Percentiles rank a stretch among this genome's conserved stretches.
Evolutionary conservation across 1,140 invertebrate species (phyloP).

Genomic region (Brachionus paranguensis): DNA sequence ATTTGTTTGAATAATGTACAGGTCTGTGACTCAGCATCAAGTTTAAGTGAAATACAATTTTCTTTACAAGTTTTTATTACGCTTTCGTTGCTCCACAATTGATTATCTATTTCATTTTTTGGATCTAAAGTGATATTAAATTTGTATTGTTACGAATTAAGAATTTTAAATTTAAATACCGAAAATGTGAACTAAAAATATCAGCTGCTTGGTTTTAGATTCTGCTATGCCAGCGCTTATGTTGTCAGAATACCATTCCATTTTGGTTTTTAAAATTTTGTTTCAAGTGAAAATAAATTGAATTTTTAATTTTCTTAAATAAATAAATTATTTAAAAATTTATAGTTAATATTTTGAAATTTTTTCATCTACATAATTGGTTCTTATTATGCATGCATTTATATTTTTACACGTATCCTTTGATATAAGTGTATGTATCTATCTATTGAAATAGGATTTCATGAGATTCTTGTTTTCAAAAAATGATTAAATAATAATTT

Average conservation of each 20-base stretch:
- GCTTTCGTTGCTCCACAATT: neutral
- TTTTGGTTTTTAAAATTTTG: neutral
- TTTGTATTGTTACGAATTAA: neutral
- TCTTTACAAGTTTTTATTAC: neutral
- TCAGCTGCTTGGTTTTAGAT: neutral
- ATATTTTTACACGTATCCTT: neutral
- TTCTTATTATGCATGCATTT: neutral
- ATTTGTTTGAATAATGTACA: slow-evolving; percentile 35
- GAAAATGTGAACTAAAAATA: slow-evolving; percentile 11
- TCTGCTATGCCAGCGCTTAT: slow-evolving; percentile 8
- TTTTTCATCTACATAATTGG: neutral
- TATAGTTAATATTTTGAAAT: neutral
- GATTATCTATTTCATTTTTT: neutral
- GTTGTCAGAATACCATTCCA: slow-evolving; percentile 24
- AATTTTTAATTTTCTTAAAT: neutral
- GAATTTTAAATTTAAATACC: neutral
- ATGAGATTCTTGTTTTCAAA: neutral
- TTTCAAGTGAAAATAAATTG: neutral
- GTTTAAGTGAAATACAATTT: slow-evolving; percentile 24
- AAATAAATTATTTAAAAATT: neutral
- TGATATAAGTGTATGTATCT: neutral
- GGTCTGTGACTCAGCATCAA: neutral
- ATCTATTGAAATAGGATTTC: neutral
- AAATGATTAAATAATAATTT: no score
- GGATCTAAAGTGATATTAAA: neutral